Evolutionary conservation across 2,797 vertebrate species (phyloP), one percentile per base, ranked within the genome.

Genomic region (Setipinna tenuifilis): DNA sequence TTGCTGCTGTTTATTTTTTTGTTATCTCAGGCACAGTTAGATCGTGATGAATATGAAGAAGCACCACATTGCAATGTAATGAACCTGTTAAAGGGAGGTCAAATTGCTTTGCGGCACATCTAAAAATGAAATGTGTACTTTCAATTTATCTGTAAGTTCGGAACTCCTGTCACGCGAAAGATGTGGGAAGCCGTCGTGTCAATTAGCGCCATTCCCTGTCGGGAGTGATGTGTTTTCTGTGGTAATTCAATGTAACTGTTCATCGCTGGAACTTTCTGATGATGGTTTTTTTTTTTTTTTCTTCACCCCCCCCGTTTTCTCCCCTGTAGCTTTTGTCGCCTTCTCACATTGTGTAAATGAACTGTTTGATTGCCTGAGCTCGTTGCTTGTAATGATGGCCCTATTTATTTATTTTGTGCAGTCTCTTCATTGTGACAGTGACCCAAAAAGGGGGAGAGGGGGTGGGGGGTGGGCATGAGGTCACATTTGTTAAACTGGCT

Each of bases 1-100:
- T 93, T 88, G 88, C 87, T 89, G 91, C 90, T 84, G 62, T 85
- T 93, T 89, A 90, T 93, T 93, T 92, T 92, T 87, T 90, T 87
- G 90, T 86, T 31, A 78, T 78, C 71, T 85, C 80, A 48, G 84
- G 89, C 86, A 88, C 88, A 83, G 91, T 91, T 91, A 86, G 82
- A 81, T 89, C 89, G 83, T 85, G 86, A 87, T 89, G 85, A 89
- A 90, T 93, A 91, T 90, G 59, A 83, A 90, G 59, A 83, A 90
- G 86, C 85, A 89, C 92, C 88, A 83, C 88, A 92, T 92, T 89
- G 88, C 28, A 57, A 80, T 21, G 61, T 87, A 91, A 92, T 88
- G 88, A 91, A 88, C 84, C 88, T 62, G 71, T 44, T 86, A 86
- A 75, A 89, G 90, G 84, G 75, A 14, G 78, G 16, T 50, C 85